A percentile compares a stretch with the other conserved stretches of the same genome.
Evolutionary conservation across 2,888 invertebrate genomes (phyloP).

Genomic region (Leptinotarsa juncta): DNA sequence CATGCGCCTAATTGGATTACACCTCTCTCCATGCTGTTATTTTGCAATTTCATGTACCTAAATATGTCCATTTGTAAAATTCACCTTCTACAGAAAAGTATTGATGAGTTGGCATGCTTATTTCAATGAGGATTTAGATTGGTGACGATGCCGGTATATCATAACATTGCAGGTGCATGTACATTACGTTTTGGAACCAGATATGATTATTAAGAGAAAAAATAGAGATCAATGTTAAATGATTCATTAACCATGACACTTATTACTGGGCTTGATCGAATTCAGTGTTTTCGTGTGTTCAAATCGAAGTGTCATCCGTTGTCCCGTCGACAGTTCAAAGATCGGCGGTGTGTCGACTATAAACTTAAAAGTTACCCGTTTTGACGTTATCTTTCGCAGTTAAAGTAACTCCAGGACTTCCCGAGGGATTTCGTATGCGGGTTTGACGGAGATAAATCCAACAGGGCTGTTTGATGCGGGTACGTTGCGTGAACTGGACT

Average conservation of each 20-base stretch:
- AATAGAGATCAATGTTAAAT: background rate
- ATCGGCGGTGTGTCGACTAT: background rate
- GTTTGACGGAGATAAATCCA: conserved; percentile 13
- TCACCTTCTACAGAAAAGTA: no score
- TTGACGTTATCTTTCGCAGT: conserved; percentile 9
- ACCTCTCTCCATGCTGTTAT: no score
- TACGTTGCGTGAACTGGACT: background rate
- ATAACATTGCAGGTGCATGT: no score
- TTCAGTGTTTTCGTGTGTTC: background rate
- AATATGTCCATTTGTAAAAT: no score
- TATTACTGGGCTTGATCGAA: background rate
- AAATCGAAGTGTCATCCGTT: background rate
- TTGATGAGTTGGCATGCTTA: no score
- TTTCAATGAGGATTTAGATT: no score
- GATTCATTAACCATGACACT: background rate
- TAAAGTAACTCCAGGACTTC: background rate
- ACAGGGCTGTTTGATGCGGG: conserved; percentile 13
- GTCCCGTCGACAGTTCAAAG: background rate
- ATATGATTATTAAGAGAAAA: background rate
- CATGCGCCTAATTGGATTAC: no score
- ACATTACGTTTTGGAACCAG: no score
- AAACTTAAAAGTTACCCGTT: conserved; percentile 1
- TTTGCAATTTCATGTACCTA: no score
- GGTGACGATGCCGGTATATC: no score
- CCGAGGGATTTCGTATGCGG: conserved; percentile 13